These are phyloP conservation scores for Eupithecia dodoneata DNA, from an alignment of 2,888 invertebrate species.

Conservation along the genomic window DNA sequence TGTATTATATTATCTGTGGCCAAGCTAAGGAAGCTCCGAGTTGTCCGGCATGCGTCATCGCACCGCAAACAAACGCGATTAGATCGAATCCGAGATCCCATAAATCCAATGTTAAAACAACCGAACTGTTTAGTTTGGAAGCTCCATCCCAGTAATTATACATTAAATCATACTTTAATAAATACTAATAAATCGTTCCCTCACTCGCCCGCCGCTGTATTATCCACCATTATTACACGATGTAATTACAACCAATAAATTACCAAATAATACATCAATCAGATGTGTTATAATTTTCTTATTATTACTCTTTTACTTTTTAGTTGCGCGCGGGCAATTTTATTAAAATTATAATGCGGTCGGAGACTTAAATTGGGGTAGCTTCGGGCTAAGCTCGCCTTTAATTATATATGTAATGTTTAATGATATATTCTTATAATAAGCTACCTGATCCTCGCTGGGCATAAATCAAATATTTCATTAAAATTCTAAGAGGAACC, in stretches of 20 bases:
- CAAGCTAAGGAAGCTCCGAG: background rate
- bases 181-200: constrained; percentile 82
- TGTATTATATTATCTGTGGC: background rate
- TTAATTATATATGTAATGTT: constrained; percentile 84
- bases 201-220: constrained; percentile 67
- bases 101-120: constrained; percentile 81
- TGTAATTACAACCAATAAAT: constrained; percentile 84
- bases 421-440: constrained; percentile 84
- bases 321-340: constrained; percentile 78
- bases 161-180: constrained; percentile 84
- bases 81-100: constrained; percentile 76
- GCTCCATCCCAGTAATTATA: constrained; percentile 82
- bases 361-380: constrained; percentile 78
- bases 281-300: constrained; percentile 83
- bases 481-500: constrained; percentile 80
- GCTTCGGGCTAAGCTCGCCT: constrained; percentile 75
- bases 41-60: constrained; percentile 29
- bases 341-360: constrained; percentile 82
- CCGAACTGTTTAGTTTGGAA: constrained; percentile 81
- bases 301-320: constrained; percentile 70
- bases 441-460: constrained; percentile 81
- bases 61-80: constrained; percentile 69
- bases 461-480: constrained; percentile 84
- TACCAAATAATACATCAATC: constrained; percentile 84
- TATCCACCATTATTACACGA: constrained; percentile 82